phyloP scores from a whole-genome alignment of 2,113 vertebrate genomes.

The Mormyrus iriodes region DNA sequence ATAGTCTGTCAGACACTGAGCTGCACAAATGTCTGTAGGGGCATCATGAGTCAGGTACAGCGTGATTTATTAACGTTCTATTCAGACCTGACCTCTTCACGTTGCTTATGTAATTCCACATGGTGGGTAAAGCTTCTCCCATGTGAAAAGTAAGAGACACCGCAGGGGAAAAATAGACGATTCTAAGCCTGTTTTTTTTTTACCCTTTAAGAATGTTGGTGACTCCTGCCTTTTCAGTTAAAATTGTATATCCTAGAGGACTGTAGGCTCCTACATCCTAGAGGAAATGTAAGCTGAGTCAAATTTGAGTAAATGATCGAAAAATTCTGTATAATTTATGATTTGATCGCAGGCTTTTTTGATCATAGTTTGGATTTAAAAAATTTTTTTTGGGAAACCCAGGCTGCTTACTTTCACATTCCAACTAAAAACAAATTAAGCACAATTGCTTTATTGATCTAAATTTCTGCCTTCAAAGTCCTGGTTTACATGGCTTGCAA shows the following conservation, averaged over 20 bases:
- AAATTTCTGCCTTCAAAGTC: not conserved
- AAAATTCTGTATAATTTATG: not conserved
- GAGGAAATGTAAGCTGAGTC: not conserved
- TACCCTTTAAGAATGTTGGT: not conserved
- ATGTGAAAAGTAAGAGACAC: not conserved
- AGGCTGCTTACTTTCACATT: not conserved
- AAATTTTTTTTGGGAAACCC: not conserved
- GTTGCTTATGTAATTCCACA: not conserved
- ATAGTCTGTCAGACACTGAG: not conserved
- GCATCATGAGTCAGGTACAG: not conserved
- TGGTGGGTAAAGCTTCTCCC: not conserved
- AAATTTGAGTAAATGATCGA: not conserved
- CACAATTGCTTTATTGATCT: not conserved
- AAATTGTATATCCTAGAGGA: not conserved
- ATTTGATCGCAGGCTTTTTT: not conserved
- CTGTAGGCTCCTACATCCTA: too few species aligned
- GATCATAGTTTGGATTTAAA: not conserved
- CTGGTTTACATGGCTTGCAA: not conserved
- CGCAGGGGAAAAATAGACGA: not conserved
- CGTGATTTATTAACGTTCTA: not conserved
- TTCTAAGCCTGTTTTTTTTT: not conserved
- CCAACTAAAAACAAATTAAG: not conserved
- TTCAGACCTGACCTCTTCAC: not conserved
- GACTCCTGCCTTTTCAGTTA: not conserved
- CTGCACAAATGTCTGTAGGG: not conserved